Evolutionary conservation across 2,113 vertebrate species (phyloP), one percentile per base, ranked within the genome.

Genomic region (Toxotes jaculatrix): DNA sequence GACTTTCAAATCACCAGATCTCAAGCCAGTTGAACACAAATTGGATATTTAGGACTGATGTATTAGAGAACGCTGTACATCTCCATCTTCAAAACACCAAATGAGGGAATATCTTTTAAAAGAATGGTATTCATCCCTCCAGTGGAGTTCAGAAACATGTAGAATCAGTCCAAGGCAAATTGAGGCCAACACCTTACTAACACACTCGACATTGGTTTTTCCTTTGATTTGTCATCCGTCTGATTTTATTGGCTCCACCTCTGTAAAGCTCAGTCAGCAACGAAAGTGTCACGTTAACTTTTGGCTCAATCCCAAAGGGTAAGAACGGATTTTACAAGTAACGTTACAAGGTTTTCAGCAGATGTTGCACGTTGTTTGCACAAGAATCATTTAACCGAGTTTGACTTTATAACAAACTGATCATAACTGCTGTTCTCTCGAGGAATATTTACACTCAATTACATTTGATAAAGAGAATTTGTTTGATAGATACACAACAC

Each of bases 201-300:
- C 27, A 27, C 27, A 27, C 27, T 27, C 1, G 27, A 27, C 1
- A 27, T 27, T 27, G 27, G 27, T 27, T 27, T 27, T 27, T 27
- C 27, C 27, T 27, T 27, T 27, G 27, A 27, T 27, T 27, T 27
- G 27, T 27, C 27, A 27, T 27, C 27, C 27, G 27, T 27, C 27
- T 27, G 27, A 27, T 27, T 7, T 42, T 4, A 45, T 55, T 42
- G 40, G 38, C 21, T 7, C 0, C 32, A 17, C 66, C 36, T 70
- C 40, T 65, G 31, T 60, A 40, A 74, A 78, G 51, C 7, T 76
- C 51, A 45, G 0, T 45, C 10, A 49, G 36, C 42, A 77, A 42
- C 31, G 1, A 23, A 56, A 49, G 3, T 16, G 49, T 45, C 31
- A 38, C 27, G 38, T 47, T 38, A 38, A 65, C 13, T n/a, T 43